Conservation (phyloP, 2,797 vertebrate species). For the Sebastolobus altivelis region DNA sequence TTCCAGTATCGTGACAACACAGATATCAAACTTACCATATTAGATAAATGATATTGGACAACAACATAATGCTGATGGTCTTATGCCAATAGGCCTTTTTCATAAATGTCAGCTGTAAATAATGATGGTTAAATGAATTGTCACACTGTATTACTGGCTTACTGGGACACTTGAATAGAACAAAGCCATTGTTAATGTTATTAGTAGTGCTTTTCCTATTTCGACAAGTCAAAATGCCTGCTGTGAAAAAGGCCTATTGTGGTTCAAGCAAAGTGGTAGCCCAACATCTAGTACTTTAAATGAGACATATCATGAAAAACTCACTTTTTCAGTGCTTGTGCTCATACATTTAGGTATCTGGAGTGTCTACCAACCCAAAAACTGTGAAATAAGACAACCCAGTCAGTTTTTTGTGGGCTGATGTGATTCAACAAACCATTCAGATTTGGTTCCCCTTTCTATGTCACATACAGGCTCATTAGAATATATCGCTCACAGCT, state of each 20-base stretch:
- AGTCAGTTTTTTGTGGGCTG: no score
- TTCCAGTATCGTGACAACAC: fast-evolving
- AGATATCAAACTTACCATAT: neutral
- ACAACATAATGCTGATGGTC: neutral
- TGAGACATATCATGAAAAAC: no score
- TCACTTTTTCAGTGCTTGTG: no score
- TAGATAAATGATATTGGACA: neutral
- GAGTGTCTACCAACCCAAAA: no score
- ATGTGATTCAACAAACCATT: no score
- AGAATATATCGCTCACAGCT: no score
- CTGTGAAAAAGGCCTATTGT: neutral
- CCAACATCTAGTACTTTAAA: neutral
- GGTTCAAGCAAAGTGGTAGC: neutral
- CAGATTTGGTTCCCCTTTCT: no score
- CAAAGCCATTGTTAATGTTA: neutral
- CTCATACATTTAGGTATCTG: no score
- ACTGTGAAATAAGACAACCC: no score
- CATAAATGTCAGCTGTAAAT: neutral
- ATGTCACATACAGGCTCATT: no score
- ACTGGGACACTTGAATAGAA: neutral
- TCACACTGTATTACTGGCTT: neutral
- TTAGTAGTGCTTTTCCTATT: neutral
- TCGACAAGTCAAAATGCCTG: neutral
- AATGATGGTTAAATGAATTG: neutral
- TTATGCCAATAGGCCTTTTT: neutral